phyloP scores from a whole-genome alignment of 2,888 invertebrate genomes.

The Monoplex corrugatus region DNA sequence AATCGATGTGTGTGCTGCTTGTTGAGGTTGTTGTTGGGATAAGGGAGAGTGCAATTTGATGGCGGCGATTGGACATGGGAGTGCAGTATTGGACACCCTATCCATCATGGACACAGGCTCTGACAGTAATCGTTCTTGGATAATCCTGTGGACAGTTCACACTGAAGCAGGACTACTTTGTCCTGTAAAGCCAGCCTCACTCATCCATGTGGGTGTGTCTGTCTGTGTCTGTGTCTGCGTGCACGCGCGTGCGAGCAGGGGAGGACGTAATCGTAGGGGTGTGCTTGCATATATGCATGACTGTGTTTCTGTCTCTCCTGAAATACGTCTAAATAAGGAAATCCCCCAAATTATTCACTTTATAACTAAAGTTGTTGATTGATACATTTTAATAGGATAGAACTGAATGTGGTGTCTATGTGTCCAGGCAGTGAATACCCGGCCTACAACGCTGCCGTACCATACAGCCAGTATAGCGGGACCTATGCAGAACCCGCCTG shows the following conservation, averaged over 20 bases:
- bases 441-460: constrained; percentile 61
- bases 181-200: too few species aligned
- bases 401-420: neutral
- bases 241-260: too few species aligned
- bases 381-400: too few species aligned
- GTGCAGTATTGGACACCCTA: constrained; percentile 25
- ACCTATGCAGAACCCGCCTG: constrained; percentile 62
- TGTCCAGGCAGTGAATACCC: constrained; percentile 58
- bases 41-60: neutral
- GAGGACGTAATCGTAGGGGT: too few species aligned
- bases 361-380: too few species aligned
- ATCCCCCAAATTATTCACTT: too few species aligned
- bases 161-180: neutral
- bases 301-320: too few species aligned
- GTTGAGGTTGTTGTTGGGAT: constrained; percentile 8
- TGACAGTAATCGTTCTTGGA: neutral
- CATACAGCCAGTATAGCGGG: constrained; percentile 67
- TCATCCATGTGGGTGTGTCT: too few species aligned
- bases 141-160: neutral
- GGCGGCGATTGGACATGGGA: neutral
- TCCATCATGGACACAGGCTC: neutral
- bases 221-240: too few species aligned
- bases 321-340: too few species aligned
- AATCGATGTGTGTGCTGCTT: neutral
- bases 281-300: too few species aligned